Conservation (phyloP, 2,888 invertebrate genomes). For the Orthonevra nobilis region DNA sequence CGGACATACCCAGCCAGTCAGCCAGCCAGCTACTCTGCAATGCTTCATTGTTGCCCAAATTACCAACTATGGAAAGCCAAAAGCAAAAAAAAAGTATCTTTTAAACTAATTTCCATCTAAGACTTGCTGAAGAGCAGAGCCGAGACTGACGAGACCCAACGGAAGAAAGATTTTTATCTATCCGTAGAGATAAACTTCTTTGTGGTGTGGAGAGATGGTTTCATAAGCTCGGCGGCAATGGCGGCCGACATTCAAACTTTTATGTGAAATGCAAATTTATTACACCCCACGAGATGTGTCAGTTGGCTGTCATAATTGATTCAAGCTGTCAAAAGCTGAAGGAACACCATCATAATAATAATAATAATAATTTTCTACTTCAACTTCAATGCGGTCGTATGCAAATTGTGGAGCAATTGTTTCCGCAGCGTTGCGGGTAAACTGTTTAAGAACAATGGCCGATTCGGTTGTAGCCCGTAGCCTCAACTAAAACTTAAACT, state of each 20-base stretch:
- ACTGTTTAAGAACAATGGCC: constrained; percentile 45
- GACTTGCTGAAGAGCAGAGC: constrained; percentile 8
- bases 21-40: constrained; percentile 18
- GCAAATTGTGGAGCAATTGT: constrained; percentile 62
- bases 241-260: constrained; percentile 12
- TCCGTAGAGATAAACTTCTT: constrained; percentile 38
- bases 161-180: constrained; percentile 33
- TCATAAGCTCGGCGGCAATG: constrained; percentile 19
- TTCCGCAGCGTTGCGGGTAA: constrained; percentile 56
- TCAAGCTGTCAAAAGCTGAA: constrained; percentile 53
- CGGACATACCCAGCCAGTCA: neutral
- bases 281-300: constrained; percentile 59
- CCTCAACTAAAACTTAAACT: no score
- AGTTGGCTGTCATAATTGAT: constrained; percentile 68
- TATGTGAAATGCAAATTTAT: constrained; percentile 68
- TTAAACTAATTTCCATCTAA: constrained; percentile 60
- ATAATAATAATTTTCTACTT: constrained; percentile 34
- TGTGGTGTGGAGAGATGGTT: constrained; percentile 32
- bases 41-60: constrained; percentile 60
- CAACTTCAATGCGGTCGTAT: constrained; percentile 60
- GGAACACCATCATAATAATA: constrained; percentile 46
- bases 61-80: constrained; percentile 29
- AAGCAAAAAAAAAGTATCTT: constrained; percentile 20
- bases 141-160: neutral
- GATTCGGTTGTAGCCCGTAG: no score